Conservation (phyloP, 1,140 invertebrate species). For the Helicoverpa zea region DNA sequence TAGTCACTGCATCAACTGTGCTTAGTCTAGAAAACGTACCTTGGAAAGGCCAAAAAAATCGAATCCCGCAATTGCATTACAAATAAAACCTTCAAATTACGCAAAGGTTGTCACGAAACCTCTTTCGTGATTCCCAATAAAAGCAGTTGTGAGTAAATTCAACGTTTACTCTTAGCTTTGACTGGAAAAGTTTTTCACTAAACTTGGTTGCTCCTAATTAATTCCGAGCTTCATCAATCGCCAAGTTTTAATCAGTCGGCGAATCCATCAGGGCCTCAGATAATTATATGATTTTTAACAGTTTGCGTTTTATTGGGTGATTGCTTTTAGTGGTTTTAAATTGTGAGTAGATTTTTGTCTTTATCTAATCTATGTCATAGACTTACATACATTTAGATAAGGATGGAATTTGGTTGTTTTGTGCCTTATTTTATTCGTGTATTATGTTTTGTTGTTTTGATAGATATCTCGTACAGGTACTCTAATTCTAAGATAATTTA, state of each 20-base stretch:
- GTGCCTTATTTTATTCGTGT: no score
- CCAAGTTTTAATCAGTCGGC: slow-evolving; percentile 62
- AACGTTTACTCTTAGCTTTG: slow-evolving; percentile 62
- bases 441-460: no score
- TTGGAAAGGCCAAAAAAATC: no score
- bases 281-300: slow-evolving; percentile 46
- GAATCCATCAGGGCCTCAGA: slow-evolving; percentile 29
- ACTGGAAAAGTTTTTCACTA: slow-evolving; percentile 57
- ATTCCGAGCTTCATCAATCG: slow-evolving; percentile 72
- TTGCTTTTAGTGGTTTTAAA: neutral
- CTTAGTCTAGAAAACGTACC: no score
- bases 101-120: neutral
- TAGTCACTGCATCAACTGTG: no score
- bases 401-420: no score
- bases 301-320: neutral
- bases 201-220: slow-evolving; percentile 71
- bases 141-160: slow-evolving; percentile 35
- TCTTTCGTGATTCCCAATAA: neutral
- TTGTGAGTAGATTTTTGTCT: neutral
- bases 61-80: no score
- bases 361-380: neutral
- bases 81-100: no score
- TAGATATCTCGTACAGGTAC: no score
- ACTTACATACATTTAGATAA: neutral
- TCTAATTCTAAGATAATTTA: no score